phyloP scores from a whole-genome alignment of 2,888 invertebrate genomes.

The Acleris cristana region DNA sequence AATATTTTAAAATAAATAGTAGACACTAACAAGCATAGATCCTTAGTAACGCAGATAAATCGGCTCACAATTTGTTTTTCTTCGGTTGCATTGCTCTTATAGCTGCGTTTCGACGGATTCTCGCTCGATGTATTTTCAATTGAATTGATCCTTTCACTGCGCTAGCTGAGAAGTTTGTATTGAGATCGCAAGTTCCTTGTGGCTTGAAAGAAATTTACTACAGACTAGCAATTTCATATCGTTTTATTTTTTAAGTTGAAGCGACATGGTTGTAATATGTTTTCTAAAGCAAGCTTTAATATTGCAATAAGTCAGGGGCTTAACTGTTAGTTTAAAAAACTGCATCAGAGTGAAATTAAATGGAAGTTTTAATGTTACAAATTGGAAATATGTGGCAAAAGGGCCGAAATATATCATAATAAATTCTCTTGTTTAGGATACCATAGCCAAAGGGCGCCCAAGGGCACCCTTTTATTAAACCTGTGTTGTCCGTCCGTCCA shows the following conservation, averaged over 20 bases:
- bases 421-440: no score
- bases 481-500: no score
- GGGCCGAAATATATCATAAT: no score
- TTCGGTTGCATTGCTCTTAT: slow-evolving; percentile 38
- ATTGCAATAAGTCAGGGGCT: not conserved
- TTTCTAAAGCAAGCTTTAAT: not conserved
- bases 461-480: no score
- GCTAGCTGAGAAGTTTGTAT: slow-evolving; percentile 30
- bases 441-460: no score
- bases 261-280: not conserved
- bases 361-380: no score
- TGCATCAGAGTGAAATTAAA: no score
- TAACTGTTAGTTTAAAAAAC: no score
- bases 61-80: slow-evolving; percentile 15
- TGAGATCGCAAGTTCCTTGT: not conserved
- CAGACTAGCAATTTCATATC: not conserved
- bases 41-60: slow-evolving; percentile 4
- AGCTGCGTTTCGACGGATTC: slow-evolving; percentile 40
- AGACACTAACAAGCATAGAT: not conserved
- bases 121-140: slow-evolving; percentile 53
- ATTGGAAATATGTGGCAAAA: no score
- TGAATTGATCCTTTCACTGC: slow-evolving; percentile 51
- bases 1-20: not conserved
- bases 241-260: not conserved
- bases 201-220: slow-evolving; percentile 6